These are phyloP conservation scores for Pandemis heparana DNA, from an alignment of 2,888 invertebrate species.

Conservation along the genomic window DNA sequence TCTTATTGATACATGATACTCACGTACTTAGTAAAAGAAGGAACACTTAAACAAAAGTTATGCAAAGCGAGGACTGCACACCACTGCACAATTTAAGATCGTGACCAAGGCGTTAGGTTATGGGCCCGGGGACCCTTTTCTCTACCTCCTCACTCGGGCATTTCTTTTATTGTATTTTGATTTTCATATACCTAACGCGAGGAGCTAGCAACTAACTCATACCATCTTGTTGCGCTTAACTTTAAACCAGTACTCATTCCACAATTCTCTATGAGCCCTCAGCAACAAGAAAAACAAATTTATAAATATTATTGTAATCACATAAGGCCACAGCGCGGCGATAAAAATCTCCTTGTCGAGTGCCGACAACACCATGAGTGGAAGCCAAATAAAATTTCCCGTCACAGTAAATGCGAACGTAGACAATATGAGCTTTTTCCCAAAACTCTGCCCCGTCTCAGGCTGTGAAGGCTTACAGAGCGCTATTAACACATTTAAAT, in stretches of 20 bases:
- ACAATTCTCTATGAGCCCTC: constrained; percentile 11
- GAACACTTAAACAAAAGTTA: no score
- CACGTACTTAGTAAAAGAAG: no score
- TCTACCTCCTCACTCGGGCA: no score
- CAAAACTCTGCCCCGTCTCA: not conserved
- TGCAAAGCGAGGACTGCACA: not conserved
- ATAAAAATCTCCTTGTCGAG: not conserved
- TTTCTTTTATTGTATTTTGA: no score
- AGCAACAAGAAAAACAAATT: constrained; percentile 23
- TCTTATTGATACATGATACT: not conserved
- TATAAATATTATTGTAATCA: not conserved
- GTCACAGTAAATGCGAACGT: constrained; percentile 8
- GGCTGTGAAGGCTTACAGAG: not conserved
- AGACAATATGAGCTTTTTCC: not conserved
- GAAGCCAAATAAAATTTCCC: not conserved
- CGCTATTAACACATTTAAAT: constrained; percentile 1
- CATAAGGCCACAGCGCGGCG: not conserved
- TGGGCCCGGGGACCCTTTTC: not conserved
- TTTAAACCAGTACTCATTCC: constrained; percentile 6
- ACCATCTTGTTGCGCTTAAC: not conserved
- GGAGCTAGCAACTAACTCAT: not conserved
- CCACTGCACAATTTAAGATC: not conserved
- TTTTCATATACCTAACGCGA: no score
- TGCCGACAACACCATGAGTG: not conserved
- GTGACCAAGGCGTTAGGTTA: not conserved